Evolutionary conservation across 2,888 invertebrate genomes (phyloP).

Genomic region (Zygothrica quintamaculata): DNA sequence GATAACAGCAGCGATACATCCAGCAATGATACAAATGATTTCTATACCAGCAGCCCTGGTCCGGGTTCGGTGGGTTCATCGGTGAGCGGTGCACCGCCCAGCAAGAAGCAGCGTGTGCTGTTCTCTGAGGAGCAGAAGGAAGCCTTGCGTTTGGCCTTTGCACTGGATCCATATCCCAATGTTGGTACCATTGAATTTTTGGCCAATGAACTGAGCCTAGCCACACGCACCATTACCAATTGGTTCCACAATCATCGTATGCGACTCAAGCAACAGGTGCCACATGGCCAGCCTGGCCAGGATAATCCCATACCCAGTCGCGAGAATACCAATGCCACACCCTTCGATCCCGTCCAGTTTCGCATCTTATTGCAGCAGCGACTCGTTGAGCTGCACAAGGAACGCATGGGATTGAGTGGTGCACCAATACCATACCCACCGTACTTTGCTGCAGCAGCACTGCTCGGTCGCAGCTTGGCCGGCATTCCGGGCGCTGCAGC

Average conservation of each 20-base stretch:
- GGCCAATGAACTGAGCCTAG: slow-evolving; percentile 94
- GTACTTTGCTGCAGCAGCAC: slow-evolving; percentile 91
- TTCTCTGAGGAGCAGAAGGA: slow-evolving; percentile 99
- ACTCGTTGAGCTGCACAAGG: slow-evolving; percentile 93
- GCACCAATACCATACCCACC: slow-evolving; percentile 92
- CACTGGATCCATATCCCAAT: slow-evolving; percentile 98
- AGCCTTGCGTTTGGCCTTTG: slow-evolving; percentile 96
- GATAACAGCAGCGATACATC: slow-evolving; percentile 95
- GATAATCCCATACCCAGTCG: slow-evolving; percentile 88
- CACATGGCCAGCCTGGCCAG: slow-evolving; percentile 90
- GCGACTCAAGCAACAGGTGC: slow-evolving; percentile 96
- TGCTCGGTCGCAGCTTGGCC: slow-evolving; percentile 85
- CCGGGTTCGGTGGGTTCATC: slow-evolving; percentile 86
- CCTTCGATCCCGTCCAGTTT: slow-evolving; percentile 97
- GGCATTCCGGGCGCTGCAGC: slow-evolving; percentile 92
- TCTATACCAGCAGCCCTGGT: slow-evolving; percentile 93
- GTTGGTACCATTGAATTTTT: slow-evolving; percentile 98
- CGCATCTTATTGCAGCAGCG: slow-evolving; percentile 94
- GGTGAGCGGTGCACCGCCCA: slow-evolving; percentile 90
- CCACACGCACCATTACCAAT: slow-evolving; percentile 98
- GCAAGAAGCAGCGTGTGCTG: slow-evolving; percentile 96
- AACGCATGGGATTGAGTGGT: slow-evolving; percentile 91
- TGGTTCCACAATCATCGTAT: slow-evolving; percentile 99
- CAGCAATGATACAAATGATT: slow-evolving; percentile 94
- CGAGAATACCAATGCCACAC: slow-evolving; percentile 89